Evolutionary conservation across 2,797 vertebrate species (phyloP), one percentile per base, ranked within the genome.

Genomic region (Sebastes aleutianus): DNA sequence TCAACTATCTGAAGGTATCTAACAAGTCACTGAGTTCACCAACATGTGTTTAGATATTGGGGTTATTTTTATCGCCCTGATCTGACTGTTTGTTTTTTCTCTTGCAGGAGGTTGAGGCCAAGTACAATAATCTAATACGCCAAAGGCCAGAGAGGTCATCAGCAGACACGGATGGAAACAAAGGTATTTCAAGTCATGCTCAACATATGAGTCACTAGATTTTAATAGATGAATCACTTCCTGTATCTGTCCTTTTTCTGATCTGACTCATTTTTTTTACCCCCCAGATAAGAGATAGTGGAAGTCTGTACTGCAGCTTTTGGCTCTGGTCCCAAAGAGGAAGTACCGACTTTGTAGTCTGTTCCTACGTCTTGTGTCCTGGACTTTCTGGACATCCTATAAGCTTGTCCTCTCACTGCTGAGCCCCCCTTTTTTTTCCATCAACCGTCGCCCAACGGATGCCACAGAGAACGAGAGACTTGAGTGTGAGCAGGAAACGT

Each of bases 1-100:
- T 99, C 79, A 96, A 95, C 90, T 96, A 97, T 88, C 91, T 99
- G 88, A 98, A 98, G 97, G 98, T 98, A 90, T 22, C 7, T 1
- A 9, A 59, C 80, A 77, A n/a, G 34, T 82, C 87, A 67, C 18
- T 27, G 26, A 59, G 34, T 47, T 34, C 39, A 20, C 18, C 8
- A 14, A 6, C 72, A 50, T 8, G 31, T 3, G 31, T 68, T 36
- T 7, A 50, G 2, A 59, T 18, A n/a, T 10, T 61, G 24, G 20
- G 9, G 12, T 69, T 4, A 20, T 64, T 66, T 64, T 14, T 36
- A 29, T 62, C 31, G 6, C 3, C 8, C 27, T 43, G 13, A 63
- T 34, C 54, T 82, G 13, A 80, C 50, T 10, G 14, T 24, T 43
- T 67, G 31, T 14, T 11, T 8, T 43, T 6, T 76, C 36, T 83